These are phyloP conservation scores for Solenopsis invicta DNA, from an alignment of 1,140 invertebrate genomes.

Conservation along the genomic window DNA sequence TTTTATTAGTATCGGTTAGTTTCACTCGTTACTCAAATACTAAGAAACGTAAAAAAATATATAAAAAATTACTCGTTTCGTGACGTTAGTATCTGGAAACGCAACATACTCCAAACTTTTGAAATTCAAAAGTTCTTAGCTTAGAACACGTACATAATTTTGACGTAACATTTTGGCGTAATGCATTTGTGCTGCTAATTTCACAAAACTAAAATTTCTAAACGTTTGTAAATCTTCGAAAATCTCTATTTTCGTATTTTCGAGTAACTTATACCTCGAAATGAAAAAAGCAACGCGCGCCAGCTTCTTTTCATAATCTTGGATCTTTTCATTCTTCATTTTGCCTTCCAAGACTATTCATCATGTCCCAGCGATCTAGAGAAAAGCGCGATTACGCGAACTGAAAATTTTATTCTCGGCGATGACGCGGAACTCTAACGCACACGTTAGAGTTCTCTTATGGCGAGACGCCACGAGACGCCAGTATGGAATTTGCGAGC, in stretches of 20 bases:
- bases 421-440: slow-evolving; percentile 39
- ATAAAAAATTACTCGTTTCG: background rate
- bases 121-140: background rate
- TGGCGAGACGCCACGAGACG: background rate
- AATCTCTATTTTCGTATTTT: background rate
- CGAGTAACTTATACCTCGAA: background rate
- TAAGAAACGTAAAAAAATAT: background rate
- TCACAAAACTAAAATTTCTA: background rate
- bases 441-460: slow-evolving; percentile 22
- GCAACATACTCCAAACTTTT: background rate
- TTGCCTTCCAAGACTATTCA: background rate
- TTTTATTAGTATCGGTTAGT: slow-evolving; percentile 24
- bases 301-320: background rate
- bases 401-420: slow-evolving; percentile 38
- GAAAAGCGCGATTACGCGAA: background rate
- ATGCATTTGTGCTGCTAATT: background rate
- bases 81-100: slow-evolving; percentile 1
- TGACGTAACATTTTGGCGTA: background rate
- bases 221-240: background rate
- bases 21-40: background rate
- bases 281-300: background rate
- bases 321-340: background rate
- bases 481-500: slow-evolving; percentile 41
- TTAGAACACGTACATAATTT: background rate
- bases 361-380: background rate